phyloP scores from a whole-genome alignment of 2,888 invertebrate genomes.

The Himalopsyche anomala region DNA sequence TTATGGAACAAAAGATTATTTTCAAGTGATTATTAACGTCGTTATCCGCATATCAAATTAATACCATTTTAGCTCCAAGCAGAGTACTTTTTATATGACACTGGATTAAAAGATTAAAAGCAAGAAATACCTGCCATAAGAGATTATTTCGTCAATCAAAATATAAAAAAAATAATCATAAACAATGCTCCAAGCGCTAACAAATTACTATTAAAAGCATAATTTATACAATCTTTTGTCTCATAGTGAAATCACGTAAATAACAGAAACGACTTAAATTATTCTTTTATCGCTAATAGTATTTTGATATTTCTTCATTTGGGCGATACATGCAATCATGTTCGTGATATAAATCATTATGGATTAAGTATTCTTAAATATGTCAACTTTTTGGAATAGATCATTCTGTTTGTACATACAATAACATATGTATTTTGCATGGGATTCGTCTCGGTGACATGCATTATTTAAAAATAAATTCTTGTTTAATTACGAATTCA shows the following conservation, averaged over 20 bases:
- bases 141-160: conserved; percentile 19
- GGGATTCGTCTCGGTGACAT: too few species aligned
- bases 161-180: not conserved
- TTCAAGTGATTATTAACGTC: too few species aligned
- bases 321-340: not conserved
- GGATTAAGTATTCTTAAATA: not conserved
- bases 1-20: too few species aligned
- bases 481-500: too few species aligned
- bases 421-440: not conserved
- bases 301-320: not conserved
- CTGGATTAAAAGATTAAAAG: conserved; percentile 24
- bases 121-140: conserved; percentile 12
- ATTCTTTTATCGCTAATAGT: not conserved
- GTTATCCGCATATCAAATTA: too few species aligned
- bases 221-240: not conserved
- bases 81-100: not conserved
- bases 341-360: not conserved
- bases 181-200: not conserved
- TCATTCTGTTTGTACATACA: not conserved
- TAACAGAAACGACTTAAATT: not conserved
- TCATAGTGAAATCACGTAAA: not conserved
- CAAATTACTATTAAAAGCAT: not conserved
- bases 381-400: not conserved
- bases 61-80: too few species aligned
- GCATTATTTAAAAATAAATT: too few species aligned